A percentile compares a stretch with the other conserved stretches of the same genome.
phyloP scores from a whole-genome alignment of 2,797 vertebrate genomes.

The Cheirogaleus major region DNA sequence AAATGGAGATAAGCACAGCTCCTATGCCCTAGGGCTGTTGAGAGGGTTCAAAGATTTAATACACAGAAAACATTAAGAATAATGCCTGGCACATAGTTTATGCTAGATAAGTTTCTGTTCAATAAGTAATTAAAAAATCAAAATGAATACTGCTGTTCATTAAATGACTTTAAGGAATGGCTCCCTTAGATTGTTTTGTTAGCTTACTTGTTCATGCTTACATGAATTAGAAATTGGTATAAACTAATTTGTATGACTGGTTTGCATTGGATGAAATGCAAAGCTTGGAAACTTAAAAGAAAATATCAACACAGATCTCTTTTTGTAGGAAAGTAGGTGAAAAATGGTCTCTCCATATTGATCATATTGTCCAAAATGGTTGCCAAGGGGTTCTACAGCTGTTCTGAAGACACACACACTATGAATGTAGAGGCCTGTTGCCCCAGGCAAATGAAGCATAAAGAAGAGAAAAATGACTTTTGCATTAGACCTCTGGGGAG shows the following conservation, averaged over 20 bases:
- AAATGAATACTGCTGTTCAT: neutral
- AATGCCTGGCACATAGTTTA: neutral
- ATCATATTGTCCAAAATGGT: neutral
- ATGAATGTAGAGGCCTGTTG: neutral
- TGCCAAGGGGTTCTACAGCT: neutral
- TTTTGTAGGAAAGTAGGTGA: neutral
- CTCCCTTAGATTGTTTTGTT: neutral
- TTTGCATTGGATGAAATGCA: neutral
- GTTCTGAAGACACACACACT: neutral
- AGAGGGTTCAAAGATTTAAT: neutral
- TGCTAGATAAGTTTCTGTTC: neutral
- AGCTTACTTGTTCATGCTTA: neutral
- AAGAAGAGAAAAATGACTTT: neutral
- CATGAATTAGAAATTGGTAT: neutral
- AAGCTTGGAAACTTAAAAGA: neutral
- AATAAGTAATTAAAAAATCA: constrained; percentile 10
- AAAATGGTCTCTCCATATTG: neutral
- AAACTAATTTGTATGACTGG: neutral
- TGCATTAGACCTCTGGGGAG: neutral
- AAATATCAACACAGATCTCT: neutral
- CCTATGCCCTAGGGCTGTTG: neutral
- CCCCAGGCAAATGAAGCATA: neutral
- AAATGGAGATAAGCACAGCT: neutral
- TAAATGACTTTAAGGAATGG: neutral
- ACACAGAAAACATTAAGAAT: neutral